phyloP scores from a whole-genome alignment of 2,113 vertebrate genomes.

The Neodon shergylaensis region DNA sequence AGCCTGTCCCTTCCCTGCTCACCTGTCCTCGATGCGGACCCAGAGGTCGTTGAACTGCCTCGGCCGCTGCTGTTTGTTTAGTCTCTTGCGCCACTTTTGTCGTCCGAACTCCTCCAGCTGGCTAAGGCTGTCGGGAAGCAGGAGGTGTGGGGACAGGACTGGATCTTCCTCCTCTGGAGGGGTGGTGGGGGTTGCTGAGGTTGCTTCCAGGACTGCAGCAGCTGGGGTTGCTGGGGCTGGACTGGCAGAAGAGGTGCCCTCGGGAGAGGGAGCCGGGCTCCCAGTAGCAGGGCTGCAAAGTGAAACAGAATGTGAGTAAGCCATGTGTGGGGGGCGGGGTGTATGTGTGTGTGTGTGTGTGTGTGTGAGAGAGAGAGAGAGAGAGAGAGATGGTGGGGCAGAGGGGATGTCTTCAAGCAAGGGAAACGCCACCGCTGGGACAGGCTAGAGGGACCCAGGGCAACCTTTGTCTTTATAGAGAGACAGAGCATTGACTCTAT shows the following conservation, averaged over 20 bases:
- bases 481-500: neutral
- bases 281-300: conserved; percentile 54
- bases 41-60: conserved; percentile 98
- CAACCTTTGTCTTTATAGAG: neutral
- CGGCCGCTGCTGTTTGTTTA: conserved; percentile 90
- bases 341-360: too few relatives aligned
- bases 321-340: neutral
- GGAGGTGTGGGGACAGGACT: conserved; percentile 91
- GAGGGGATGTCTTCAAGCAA: neutral
- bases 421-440: neutral
- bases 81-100: conserved; percentile 92
- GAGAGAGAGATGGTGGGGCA: neutral
- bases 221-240: conserved; percentile 30
- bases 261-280: conserved; percentile 44
- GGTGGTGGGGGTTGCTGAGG: neutral
- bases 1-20: conserved; percentile 67
- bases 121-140: conserved; percentile 96
- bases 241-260: conserved; percentile 49
- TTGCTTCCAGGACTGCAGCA: neutral
- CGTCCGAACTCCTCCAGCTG: conserved; percentile 98
- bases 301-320: neutral
- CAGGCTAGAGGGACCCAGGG: fast-evolving
- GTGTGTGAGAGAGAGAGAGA: too few relatives aligned
- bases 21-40: conserved; percentile 98
- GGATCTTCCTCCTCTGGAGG: conserved; percentile 87